Percentiles rank a stretch among this genome's conserved stretches.
These are phyloP conservation scores for Cydia strobilella DNA, from an alignment of 1,140 invertebrate genomes.

Conservation along the genomic window DNA sequence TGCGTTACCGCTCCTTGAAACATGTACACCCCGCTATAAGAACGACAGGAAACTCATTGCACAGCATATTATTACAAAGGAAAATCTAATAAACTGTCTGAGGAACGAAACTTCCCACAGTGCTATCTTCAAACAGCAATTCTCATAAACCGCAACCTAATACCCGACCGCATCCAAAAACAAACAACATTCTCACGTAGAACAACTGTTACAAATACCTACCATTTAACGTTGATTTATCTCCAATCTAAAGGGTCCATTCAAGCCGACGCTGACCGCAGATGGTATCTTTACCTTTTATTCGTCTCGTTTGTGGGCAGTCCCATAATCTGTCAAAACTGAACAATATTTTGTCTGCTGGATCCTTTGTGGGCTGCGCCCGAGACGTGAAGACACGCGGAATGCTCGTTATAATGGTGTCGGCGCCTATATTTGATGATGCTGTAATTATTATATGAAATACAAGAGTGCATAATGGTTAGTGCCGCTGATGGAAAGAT, in stretches of 20 bases:
- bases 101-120: neutral
- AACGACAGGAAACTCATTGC: neutral
- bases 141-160: conserved; percentile 22
- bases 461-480: conserved; percentile 9
- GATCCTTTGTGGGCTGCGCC: conserved; percentile 25
- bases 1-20: too few relatives aligned
- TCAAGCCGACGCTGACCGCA: conserved; percentile 25
- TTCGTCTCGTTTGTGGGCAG: conserved; percentile 15
- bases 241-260: conserved; percentile 30
- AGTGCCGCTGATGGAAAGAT: conserved; percentile 6
- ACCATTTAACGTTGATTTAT: conserved; percentile 32
- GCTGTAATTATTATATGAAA: conserved; percentile 19
- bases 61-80: neutral
- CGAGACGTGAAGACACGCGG: conserved; percentile 30
- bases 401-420: conserved; percentile 5
- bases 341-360: conserved; percentile 32
- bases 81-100: neutral
- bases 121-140: conserved; percentile 16
- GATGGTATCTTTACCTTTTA: conserved; percentile 15
- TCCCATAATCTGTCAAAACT: conserved; percentile 31
- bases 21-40: neutral
- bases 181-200: conserved; percentile 31
- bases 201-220: conserved; percentile 32
- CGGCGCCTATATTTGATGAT: conserved; percentile 10
- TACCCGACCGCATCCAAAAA: conserved; percentile 29